Evolutionary conservation across 2,888 invertebrate genomes (phyloP).

Genomic region (Helicoverpa assulta): DNA sequence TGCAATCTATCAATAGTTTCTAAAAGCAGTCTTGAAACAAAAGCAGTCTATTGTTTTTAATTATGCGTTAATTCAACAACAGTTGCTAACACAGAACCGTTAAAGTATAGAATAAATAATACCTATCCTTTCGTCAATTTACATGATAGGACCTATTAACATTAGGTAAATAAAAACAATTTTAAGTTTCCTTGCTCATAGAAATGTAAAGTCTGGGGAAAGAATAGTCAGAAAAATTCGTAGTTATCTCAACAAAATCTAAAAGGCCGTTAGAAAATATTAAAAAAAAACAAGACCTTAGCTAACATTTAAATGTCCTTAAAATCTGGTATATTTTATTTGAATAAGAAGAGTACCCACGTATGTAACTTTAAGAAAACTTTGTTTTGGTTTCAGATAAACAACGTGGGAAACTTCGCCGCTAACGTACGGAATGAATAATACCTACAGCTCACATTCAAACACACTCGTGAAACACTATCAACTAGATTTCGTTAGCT

Average conservation of each 20-base stretch:
- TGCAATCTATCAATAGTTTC: slow-evolving; percentile 24
- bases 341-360: not conserved
- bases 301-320: too few species aligned
- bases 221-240: too few species aligned
- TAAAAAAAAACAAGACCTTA: too few species aligned
- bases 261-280: too few species aligned
- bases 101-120: too few species aligned
- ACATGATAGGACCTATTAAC: too few species aligned
- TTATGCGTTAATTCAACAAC: not conserved
- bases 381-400: slow-evolving; percentile 77
- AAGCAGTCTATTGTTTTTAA: slow-evolving; percentile 25
- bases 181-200: too few species aligned
- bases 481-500: slow-evolving; percentile 77
- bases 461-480: slow-evolving; percentile 70
- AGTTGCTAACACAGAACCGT: too few species aligned
- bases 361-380: slow-evolving; percentile 24
- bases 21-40: slow-evolving; percentile 22
- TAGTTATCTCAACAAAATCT: too few species aligned
- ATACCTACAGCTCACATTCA: slow-evolving; percentile 63
- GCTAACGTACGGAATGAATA: slow-evolving; percentile 71
- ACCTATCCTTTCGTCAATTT: too few species aligned
- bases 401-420: slow-evolving; percentile 63
- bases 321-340: slow-evolving; percentile 9
- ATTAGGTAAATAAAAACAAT: too few species aligned
- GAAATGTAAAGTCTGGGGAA: too few species aligned